Percentiles rank a stretch among this genome's conserved stretches.
Conservation (phyloP, 2,113 vertebrate species). For the Prunella himalayana region DNA sequence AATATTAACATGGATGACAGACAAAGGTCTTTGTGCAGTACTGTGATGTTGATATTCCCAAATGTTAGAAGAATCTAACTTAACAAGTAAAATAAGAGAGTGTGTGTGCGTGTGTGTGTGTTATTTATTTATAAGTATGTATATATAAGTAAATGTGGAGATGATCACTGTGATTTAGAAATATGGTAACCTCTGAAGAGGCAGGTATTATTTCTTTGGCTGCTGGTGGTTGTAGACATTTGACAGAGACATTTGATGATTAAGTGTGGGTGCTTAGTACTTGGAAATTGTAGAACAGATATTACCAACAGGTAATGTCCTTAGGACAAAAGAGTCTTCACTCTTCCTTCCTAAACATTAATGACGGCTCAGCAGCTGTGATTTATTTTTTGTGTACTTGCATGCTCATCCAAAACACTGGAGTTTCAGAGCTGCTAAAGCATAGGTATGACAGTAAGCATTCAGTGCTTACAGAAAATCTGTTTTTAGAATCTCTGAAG, state of each 20-base stretch:
- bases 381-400: neutral
- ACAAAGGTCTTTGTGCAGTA: neutral
- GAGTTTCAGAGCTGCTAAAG: neutral
- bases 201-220: conserved; percentile 1
- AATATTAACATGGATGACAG: neutral
- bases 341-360: conserved; percentile 3
- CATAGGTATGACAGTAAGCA: neutral
- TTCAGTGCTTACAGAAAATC: neutral
- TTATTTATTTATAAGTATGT: neutral
- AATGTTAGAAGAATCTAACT: neutral
- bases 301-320: neutral
- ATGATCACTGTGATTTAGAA: neutral
- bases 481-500: neutral
- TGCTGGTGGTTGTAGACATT: neutral
- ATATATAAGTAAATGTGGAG: neutral
- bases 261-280: neutral
- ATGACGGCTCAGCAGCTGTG: neutral
- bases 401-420: neutral
- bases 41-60: neutral
- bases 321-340: conserved; percentile 1
- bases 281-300: conserved; percentile 1
- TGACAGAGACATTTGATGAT: neutral
- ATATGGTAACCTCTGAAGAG: neutral
- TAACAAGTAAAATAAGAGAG: neutral
- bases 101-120: neutral